A percentile compares a stretch with the other conserved stretches of the same genome.
These are phyloP conservation scores for Euplagia quadripunctaria DNA, from an alignment of 2,888 invertebrate genomes.

Conservation along the genomic window DNA sequence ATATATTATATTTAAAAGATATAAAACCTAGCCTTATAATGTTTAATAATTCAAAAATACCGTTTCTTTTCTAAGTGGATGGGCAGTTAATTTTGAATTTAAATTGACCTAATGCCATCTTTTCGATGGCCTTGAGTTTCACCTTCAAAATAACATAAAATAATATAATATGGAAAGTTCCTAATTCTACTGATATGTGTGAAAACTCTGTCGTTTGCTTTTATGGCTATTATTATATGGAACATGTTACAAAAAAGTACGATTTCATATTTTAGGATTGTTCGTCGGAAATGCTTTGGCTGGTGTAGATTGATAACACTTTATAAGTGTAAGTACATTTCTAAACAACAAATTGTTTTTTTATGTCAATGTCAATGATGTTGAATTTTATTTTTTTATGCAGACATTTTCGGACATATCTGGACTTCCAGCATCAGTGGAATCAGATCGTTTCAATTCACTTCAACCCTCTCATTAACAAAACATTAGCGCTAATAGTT, in stretches of 20 bases:
- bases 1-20: conserved; percentile 12
- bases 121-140: conserved; percentile 57
- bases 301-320: too few species aligned
- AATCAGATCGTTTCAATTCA: too few species aligned
- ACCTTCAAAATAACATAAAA: conserved; percentile 30
- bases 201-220: neutral
- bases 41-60: conserved; percentile 38
- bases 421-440: too few species aligned
- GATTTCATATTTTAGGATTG: neutral
- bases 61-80: conserved; percentile 42
- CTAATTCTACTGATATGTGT: neutral
- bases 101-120: conserved; percentile 49
- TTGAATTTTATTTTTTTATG: too few species aligned
- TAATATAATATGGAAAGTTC: conserved; percentile 8
- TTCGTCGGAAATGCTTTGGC: too few species aligned
- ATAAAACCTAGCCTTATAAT: conserved; percentile 13
- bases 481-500: too few species aligned
- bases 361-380: too few species aligned
- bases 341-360: too few species aligned
- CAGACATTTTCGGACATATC: too few species aligned
- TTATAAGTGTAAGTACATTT: too few species aligned
- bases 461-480: too few species aligned
- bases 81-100: conserved; percentile 48
- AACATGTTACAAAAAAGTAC: neutral
- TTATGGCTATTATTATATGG: neutral